A percentile compares a stretch with the other conserved stretches of the same genome.
Conservation (phyloP, 2,113 vertebrate species). For the Kryptolebias marmoratus region DNA sequence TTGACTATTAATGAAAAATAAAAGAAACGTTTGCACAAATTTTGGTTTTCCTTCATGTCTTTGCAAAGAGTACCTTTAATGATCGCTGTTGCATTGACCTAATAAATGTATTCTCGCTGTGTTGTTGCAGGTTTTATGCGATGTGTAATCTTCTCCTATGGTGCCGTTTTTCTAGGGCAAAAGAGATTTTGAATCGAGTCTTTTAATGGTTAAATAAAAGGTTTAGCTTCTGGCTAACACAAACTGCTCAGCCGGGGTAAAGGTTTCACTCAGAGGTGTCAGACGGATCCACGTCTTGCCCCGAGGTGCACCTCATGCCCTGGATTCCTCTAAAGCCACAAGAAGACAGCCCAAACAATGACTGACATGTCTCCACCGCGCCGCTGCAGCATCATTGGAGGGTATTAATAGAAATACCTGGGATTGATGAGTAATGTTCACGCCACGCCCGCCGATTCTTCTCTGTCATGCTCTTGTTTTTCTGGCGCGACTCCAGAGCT, state of each 20-base stretch:
- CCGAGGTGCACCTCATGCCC: conserved; percentile 47
- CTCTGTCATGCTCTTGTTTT: conserved; percentile 52
- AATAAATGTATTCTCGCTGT: too few species aligned
- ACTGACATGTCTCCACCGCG: conserved; percentile 72
- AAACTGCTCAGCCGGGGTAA: conserved; percentile 25
- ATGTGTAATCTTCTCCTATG: too few species aligned
- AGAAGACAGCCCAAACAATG: conserved; percentile 72
- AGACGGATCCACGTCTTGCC: conserved; percentile 51
- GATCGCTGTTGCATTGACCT: too few species aligned
- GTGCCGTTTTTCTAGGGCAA: too few species aligned
- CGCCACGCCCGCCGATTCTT: conserved; percentile 42
- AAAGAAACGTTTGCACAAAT: too few species aligned
- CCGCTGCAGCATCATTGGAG: conserved; percentile 53
- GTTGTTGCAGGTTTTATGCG: too few species aligned
- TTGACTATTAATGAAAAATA: too few species aligned
- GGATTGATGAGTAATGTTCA: conserved; percentile 71
- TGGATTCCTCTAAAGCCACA: conserved; percentile 64
- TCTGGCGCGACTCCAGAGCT: conserved; percentile 58
- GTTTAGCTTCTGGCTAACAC: not conserved
- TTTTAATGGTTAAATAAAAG: too few species aligned
- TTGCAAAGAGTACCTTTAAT: too few species aligned
- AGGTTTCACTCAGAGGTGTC: conserved; percentile 40
- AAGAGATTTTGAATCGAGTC: too few species aligned
- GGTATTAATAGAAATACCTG: conserved; percentile 82
- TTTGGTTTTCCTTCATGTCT: too few species aligned